Evolutionary conservation across 1,140 invertebrate species (phyloP), one percentile per base, ranked within the genome.

Genomic region (Bombyx mandarina): DNA sequence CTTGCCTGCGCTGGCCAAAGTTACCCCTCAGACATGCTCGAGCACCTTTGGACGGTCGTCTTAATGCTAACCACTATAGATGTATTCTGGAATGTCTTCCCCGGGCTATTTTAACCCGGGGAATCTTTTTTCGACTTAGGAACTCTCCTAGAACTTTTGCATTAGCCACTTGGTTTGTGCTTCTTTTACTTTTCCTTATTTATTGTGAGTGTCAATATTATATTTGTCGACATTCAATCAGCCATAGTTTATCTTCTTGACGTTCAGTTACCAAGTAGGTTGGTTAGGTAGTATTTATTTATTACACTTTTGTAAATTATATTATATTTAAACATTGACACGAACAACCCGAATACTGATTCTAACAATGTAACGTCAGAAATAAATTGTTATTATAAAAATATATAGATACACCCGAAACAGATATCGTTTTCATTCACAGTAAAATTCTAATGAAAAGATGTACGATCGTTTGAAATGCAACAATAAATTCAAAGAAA

Each of bases 1-100:
- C 70, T 77, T 73, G 67, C 66, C 58, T 65, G 63, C 58, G 67
- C 62, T 64, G 65, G 67, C 68, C 68, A 66, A 75, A 79, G 71
- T 74, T 73, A 56, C 60, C 69, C 72, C 66, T 73, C 62, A 71
- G 67, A 65, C 63, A 62, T 58, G 64, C 62, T 67, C 58, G 58
- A 64, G 65, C 60, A 66, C 62, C 67, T 63, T 57, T 60, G 50
- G 67, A 66, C 54, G 61, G 54, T 54, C 43, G 57, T 62, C 64
- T 65, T 63, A 62, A 67, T 63, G 62, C 61, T 58, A 58, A 52
- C 49, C 56, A 62, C 57, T 65, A 57, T 57, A 61, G 59, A 61
- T 66, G 56, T 66, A 52, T 58, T 52, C 53, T 58, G 18, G 50
- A 60, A 61, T 55, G 46, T 56, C 65, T 66, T 58, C 54, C 51